Conservation (phyloP, 1,140 invertebrate genomes). For the Plectrocnemia conspersa region DNA sequence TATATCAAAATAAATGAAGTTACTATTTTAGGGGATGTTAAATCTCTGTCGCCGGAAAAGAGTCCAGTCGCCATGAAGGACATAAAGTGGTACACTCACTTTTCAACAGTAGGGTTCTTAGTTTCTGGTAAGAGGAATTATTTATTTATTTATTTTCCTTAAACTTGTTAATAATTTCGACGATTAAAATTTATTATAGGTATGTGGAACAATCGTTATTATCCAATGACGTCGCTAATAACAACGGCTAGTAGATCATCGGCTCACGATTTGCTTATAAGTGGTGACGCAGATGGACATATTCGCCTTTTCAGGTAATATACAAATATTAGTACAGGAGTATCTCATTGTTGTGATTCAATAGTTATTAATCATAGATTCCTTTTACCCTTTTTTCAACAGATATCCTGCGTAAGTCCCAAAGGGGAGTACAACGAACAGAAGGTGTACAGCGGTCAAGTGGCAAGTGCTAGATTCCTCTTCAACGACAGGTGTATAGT, state of each 20-base stretch:
- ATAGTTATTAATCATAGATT: too few species aligned
- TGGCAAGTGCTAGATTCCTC: slow-evolving; percentile 76
- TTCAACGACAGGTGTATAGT: slow-evolving; percentile 83
- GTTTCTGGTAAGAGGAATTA: slow-evolving; percentile 63
- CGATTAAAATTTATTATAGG: slow-evolving; percentile 51
- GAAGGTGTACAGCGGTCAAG: slow-evolving; percentile 83
- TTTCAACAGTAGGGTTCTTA: slow-evolving; percentile 77
- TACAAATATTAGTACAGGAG: background rate
- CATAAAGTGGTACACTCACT: slow-evolving; percentile 82
- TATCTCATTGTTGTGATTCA: too few species aligned
- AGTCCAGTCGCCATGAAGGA: slow-evolving; percentile 84
- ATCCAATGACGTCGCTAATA: slow-evolving; percentile 71
- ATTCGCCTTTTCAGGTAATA: slow-evolving; percentile 75
- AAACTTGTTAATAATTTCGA: background rate
- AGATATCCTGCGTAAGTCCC: slow-evolving; percentile 78
- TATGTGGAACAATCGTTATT: slow-evolving; percentile 86
- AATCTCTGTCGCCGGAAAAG: slow-evolving; percentile 75
- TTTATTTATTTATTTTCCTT: slow-evolving; percentile 10
- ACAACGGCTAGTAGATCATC: slow-evolving; percentile 76
- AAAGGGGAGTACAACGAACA: slow-evolving; percentile 83
- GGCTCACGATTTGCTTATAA: slow-evolving; percentile 76
- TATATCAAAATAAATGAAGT: background rate
- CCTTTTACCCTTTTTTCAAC: slow-evolving; percentile 14
- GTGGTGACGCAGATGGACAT: slow-evolving; percentile 88
- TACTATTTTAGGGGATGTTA: slow-evolving; percentile 71